These are phyloP conservation scores for Tromatobia lineatoria DNA, from an alignment of 2,888 invertebrate species.

Conservation along the genomic window DNA sequence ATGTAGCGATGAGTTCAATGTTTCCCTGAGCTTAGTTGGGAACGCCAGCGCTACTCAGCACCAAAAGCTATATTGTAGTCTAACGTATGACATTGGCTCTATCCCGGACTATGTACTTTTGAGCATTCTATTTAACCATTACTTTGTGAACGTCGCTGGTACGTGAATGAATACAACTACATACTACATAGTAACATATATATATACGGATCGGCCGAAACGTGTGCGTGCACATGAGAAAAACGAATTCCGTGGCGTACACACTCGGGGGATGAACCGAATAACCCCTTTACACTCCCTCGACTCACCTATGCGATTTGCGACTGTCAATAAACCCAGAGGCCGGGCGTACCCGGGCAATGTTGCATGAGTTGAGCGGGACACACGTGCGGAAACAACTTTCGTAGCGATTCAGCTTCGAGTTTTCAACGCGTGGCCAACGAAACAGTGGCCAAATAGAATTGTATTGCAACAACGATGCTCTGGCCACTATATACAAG, in stretches of 20 bases:
- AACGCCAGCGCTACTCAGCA: neutral
- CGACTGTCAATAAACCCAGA: conserved; percentile 75
- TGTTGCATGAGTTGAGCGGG: conserved; percentile 43
- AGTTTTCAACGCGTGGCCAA: conserved; percentile 52
- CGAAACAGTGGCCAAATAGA: conserved; percentile 25
- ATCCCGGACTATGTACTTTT: conserved; percentile 46
- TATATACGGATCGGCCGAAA: conserved; percentile 11
- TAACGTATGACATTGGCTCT: conserved; percentile 64
- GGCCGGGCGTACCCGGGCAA: conserved; percentile 55
- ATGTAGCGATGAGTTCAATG: neutral
- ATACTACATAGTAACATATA: conserved; percentile 1
- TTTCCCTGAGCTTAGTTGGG: conserved; percentile 2
- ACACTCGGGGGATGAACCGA: conserved; percentile 63
- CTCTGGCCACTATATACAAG: conserved; percentile 12
- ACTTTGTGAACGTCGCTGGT: conserved; percentile 72
- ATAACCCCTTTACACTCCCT: conserved; percentile 68
- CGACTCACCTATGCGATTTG: conserved; percentile 73
- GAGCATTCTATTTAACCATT: conserved; percentile 76
- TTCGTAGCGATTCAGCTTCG: conserved; percentile 48
- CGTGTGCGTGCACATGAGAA: conserved; percentile 53
- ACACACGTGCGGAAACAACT: conserved; percentile 54
- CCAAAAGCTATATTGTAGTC: conserved; percentile 5
- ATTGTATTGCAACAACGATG: conserved; percentile 28
- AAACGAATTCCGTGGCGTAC: conserved; percentile 47
- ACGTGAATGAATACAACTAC: conserved; percentile 55